Base-by-base conservation (phyloP, 2,888 invertebrate species). In the Tenthredo amoena region DNA sequence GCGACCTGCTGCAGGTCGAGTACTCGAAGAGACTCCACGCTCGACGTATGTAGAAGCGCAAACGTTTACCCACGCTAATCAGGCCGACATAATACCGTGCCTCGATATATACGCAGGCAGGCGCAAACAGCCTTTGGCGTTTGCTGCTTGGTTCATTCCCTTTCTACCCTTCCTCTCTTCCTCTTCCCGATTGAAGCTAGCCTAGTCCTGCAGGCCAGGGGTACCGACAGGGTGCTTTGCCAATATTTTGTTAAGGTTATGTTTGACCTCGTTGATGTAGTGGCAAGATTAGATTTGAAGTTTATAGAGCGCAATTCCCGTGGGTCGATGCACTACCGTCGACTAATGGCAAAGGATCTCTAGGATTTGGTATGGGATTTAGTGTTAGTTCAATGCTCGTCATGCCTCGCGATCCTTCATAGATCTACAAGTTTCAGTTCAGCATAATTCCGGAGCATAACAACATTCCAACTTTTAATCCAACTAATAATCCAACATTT, bases 11-110 rank as follows among this genome's bases (percentile, higher is more conserved):
- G 55, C 55, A 55, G 81, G 81, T 62, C 81, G 62, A 62, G 21
- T 31, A 50, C 47, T 50, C 84, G 79, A 68, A 50, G 71, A 68
- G 85, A 47, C 40, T 58, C 74, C 43, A 74, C 72, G 55, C 37
- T 86, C 87, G 85, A 88, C 88, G 87, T 87, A 87, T 88, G 88
- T 86, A 86, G 87, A 87, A 91, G 89, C 89, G 92, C 91, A 93
- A 93, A 93, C 92, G 93, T 93, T 93, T 93, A 91, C 92, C 90
- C 91, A 92, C 91, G 92, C 92, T 92, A 93, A 93, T 93, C 92
- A 93, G 92, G 92, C 93, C 90, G 88, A 89, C 91, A 93, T 93
- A 93, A 93, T 93, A 90, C 92, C 91, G 88, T 87, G 89, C 90
- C 89, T 90, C 90, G 89, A 89, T 89, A 89, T 89, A 87, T 88